Percentiles rank a stretch among this genome's conserved stretches.
phyloP scores from a whole-genome alignment of 2,888 invertebrate species.

The Hartigia nigra region DNA sequence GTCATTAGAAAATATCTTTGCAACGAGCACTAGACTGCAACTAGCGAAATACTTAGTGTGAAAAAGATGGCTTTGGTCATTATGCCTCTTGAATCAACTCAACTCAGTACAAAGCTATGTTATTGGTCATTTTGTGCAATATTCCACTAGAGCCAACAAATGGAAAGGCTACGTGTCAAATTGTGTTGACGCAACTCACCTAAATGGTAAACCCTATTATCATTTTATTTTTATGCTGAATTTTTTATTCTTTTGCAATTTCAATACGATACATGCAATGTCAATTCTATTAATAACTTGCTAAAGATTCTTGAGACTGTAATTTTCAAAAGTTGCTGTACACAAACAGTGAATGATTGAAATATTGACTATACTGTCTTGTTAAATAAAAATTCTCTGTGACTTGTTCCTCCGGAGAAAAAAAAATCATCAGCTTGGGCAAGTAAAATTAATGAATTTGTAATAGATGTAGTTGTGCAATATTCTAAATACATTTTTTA shows the following conservation, averaged over 20 bases:
- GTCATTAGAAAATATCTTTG: not conserved
- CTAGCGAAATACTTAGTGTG: not conserved
- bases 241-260: not conserved
- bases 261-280: not conserved
- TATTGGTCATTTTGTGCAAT: not conserved
- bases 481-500: not conserved
- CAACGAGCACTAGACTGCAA: not conserved
- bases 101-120: not conserved
- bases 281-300: not conserved
- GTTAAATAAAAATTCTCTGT: not conserved
- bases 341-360: not conserved
- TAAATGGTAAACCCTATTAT: not conserved
- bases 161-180: not conserved
- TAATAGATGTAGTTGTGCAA: not conserved
- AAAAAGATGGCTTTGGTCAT: not conserved
- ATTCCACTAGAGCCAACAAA: not conserved
- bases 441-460: not conserved
- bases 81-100: not conserved
- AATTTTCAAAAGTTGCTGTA: not conserved
- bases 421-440: not conserved
- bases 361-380: not conserved
- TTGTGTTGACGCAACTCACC: not conserved
- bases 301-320: not conserved
- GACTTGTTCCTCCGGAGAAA: not conserved
- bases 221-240: not conserved